phyloP scores from a whole-genome alignment of 92 coral and sea anemone genomes.

The Epizoanthus ramosus region DNA sequence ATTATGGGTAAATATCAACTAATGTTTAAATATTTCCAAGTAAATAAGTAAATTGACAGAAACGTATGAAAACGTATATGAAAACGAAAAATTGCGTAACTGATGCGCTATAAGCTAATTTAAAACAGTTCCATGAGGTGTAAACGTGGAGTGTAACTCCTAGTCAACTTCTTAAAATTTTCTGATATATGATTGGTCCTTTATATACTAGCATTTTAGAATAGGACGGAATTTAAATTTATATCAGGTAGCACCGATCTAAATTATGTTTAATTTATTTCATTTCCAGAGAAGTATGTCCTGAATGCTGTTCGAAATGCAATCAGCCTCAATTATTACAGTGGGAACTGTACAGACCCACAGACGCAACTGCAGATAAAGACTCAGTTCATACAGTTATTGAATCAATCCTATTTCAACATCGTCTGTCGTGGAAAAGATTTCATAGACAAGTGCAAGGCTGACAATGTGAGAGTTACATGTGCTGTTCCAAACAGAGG shows the following conservation, averaged over 20 bases:
- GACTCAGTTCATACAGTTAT: conserved; percentile 47
- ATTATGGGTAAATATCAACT: no score
- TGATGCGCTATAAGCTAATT: no score
- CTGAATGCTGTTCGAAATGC: conserved; percentile 49
- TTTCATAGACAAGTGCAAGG: conserved; percentile 50
- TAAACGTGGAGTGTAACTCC: no score
- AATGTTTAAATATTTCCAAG: no score
- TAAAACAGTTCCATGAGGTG: no score
- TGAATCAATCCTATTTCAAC: conserved; percentile 43
- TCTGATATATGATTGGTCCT: no score
- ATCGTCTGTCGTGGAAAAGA: conserved; percentile 37
- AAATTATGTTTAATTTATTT: background rate
- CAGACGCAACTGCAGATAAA: conserved; percentile 57
- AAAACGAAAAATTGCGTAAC: no score
- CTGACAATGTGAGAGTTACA: conserved; percentile 54
- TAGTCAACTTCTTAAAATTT: no score
- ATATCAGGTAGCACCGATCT: no score
- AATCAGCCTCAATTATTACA: conserved; percentile 48
- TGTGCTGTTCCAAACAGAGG: conserved; percentile 33
- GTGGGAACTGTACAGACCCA: conserved; percentile 55
- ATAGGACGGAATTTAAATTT: background rate
- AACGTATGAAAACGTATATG: no score
- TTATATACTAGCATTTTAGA: no score
- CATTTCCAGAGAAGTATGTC: conserved; percentile 30
- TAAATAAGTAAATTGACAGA: no score